Evolutionary conservation across 2,797 vertebrate species (phyloP).

Genomic region (Chelmon rostratus): DNA sequence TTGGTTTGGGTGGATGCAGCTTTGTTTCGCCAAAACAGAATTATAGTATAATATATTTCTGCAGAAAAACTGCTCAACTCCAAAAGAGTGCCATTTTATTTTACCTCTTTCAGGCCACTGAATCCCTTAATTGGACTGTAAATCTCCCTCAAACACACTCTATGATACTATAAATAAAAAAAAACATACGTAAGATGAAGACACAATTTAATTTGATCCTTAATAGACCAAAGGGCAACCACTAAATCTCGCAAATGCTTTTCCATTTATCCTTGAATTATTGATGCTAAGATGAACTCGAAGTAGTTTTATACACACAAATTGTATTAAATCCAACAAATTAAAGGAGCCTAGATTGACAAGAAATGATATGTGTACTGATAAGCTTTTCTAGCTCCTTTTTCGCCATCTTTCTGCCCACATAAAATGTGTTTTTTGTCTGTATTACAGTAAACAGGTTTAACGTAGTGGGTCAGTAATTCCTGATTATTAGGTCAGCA

Average conservation of each 20-base stretch:
- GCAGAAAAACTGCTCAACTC: too few species aligned
- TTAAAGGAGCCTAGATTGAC: not conserved
- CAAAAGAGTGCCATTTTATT: not conserved
- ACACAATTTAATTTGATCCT: not conserved
- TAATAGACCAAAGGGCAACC: not conserved
- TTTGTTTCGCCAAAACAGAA: not conserved
- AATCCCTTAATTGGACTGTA: not conserved
- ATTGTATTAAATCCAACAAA: not conserved
- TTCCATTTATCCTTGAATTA: not conserved
- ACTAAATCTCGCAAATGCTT: slow-evolving; percentile 3
- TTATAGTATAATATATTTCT: not conserved
- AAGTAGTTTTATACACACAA: not conserved
- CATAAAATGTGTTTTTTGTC: not conserved
- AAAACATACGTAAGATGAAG: too few species aligned
- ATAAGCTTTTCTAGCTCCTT: not conserved
- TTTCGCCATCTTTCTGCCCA: not conserved
- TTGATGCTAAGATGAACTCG: not conserved
- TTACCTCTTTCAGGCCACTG: not conserved
- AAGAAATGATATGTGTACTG: not conserved
- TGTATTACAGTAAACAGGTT: not conserved
- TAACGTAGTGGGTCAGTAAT: slow-evolving; percentile 24
- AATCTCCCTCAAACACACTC: not conserved
- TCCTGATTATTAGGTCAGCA: slow-evolving; percentile 25
- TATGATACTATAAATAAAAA: not conserved
- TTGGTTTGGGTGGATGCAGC: not conserved